phyloP scores from a whole-genome alignment of 2,888 invertebrate genomes.

The Willowsia nigromaculata region DNA sequence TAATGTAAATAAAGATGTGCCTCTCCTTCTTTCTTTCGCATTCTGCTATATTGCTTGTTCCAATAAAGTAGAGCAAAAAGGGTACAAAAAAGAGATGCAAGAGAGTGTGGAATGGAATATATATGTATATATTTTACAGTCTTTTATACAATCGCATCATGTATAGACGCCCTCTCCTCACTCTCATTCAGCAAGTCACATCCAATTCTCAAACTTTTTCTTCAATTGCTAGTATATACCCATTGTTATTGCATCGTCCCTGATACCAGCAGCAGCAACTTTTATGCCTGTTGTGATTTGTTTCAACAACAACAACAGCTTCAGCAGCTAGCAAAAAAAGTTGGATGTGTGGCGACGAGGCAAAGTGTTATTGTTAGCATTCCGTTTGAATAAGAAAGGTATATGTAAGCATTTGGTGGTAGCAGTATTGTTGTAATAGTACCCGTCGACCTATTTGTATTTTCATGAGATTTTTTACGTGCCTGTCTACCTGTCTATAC shows the following conservation, averaged over 20 bases:
- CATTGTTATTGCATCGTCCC: constrained; percentile 48
- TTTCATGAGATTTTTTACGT: constrained; percentile 58
- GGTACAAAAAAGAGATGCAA: not conserved
- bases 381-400: not conserved
- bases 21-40: not conserved
- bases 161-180: not conserved
- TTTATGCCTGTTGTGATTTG: constrained; percentile 36
- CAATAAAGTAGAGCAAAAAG: constrained; percentile 3
- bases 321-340: not conserved
- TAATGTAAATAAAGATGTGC: constrained; percentile 64
- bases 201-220: constrained; percentile 49
- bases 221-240: constrained; percentile 51
- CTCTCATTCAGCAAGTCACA: constrained; percentile 42
- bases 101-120: not conserved
- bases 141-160: too few species aligned
- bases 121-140: not conserved
- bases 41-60: not conserved
- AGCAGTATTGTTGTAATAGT: not conserved
- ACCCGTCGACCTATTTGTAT: constrained; percentile 45
- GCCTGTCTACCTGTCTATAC: constrained; percentile 23
- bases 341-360: not conserved
- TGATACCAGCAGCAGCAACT: not conserved
- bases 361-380: constrained; percentile 8
- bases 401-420: not conserved
- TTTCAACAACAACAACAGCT: not conserved